Conservation (phyloP, 2,113 vertebrate species). For the Pithys albifrons region DNA sequence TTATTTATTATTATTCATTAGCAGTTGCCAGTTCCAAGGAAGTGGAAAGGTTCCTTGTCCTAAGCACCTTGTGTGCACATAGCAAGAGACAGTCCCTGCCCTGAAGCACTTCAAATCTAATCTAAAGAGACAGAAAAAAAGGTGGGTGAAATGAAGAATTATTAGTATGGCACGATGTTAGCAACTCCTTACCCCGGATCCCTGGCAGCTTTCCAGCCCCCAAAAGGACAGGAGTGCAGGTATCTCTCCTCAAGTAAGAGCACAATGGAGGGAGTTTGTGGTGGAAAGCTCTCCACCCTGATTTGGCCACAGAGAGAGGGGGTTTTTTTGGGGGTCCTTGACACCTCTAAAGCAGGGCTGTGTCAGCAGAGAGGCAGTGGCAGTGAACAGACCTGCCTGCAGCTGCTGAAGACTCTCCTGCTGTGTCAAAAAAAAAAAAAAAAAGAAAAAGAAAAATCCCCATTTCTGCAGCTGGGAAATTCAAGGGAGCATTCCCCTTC, state of each 20-base stretch:
- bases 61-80: background rate
- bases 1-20: background rate
- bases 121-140: constrained; percentile 57
- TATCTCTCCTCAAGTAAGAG: background rate
- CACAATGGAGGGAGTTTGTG: accelerated
- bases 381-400: background rate
- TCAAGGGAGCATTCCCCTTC: constrained; percentile 35
- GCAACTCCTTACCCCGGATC: constrained; percentile 38
- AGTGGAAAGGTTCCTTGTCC: constrained; percentile 9
- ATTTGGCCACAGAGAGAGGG: background rate
- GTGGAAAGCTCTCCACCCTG: background rate
- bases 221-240: constrained; percentile 22
- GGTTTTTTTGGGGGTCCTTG: background rate
- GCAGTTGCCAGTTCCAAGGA: constrained; percentile 26
- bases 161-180: constrained; percentile 53
- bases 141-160: constrained; percentile 56
- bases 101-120: constrained; percentile 43
- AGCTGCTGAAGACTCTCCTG: background rate
- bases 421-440: background rate
- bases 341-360: background rate
- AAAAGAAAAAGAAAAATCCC: background rate
- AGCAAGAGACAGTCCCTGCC: constrained; percentile 50
- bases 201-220: constrained; percentile 34
- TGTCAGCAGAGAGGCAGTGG: background rate
- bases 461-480: constrained; percentile 4